These are phyloP conservation scores for Microcaecilia unicolor DNA, from an alignment of 2,797 vertebrate genomes.

Conservation along the genomic window DNA sequence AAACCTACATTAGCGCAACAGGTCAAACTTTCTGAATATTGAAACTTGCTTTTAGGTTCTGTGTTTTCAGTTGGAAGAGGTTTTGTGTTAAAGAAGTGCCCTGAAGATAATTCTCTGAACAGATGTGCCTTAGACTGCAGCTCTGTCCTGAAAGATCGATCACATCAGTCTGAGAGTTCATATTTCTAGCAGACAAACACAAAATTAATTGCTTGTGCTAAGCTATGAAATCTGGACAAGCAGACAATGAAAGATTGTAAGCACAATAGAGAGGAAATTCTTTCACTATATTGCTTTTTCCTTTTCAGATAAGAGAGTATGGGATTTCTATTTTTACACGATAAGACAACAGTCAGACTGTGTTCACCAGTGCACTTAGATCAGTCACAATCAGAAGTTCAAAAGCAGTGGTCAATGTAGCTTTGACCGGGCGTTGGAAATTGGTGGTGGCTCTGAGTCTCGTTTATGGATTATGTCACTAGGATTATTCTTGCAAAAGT, in stretches of 20 bases:
- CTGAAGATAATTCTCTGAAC: slow-evolving; percentile 25
- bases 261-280: slow-evolving; percentile 56
- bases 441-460: no score
- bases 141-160: slow-evolving; percentile 4
- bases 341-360: slow-evolving; percentile 23
- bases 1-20: no score
- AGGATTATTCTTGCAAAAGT: no score
- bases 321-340: slow-evolving; percentile 14
- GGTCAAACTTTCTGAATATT: no score
- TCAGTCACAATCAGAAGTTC: slow-evolving; percentile 1
- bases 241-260: slow-evolving; percentile 69
- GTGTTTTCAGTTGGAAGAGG: no score
- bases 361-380: slow-evolving; percentile 2
- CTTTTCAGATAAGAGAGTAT: slow-evolving; percentile 56
- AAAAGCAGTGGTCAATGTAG: slow-evolving; percentile 7
- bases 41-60: no score
- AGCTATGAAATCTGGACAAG: slow-evolving; percentile 43
- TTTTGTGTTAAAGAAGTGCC: no score
- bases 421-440: not conserved
- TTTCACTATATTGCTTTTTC: slow-evolving; percentile 71
- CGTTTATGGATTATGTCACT: no score
- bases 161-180: not conserved
- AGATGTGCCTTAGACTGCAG: slow-evolving; percentile 30
- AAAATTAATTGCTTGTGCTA: slow-evolving; percentile 31
- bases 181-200: slow-evolving; percentile 28